Percentiles rank a stretch among this genome's conserved stretches.
Conservation (phyloP, 2,797 vertebrate genomes). For the Chrosomus eos region DNA sequence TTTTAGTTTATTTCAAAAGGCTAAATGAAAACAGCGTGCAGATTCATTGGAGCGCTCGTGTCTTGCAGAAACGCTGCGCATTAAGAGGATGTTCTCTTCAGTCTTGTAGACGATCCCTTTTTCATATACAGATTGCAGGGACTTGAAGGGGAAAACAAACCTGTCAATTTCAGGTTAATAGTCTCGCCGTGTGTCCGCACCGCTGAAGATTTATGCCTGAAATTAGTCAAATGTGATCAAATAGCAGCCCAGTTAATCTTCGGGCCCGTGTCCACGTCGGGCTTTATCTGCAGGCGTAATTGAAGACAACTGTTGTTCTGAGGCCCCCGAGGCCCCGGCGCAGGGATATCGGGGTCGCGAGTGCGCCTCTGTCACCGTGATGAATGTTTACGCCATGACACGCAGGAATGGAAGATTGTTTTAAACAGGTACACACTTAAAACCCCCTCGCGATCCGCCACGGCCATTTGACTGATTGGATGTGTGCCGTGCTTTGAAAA, state of each 20-base stretch:
- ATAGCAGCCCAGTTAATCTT: slow-evolving; percentile 86
- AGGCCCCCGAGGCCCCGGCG: slow-evolving; percentile 78
- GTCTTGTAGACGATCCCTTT: too few relatives aligned
- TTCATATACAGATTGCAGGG: slow-evolving; percentile 7
- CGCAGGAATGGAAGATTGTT: slow-evolving; percentile 73
- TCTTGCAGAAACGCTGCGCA: neutral
- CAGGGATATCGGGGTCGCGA: slow-evolving; percentile 76
- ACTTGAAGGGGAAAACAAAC: slow-evolving; percentile 50
- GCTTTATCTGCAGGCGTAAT: slow-evolving; percentile 84
- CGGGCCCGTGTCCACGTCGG: slow-evolving; percentile 80
- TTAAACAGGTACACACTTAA: slow-evolving; percentile 80
- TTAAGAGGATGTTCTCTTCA: neutral
- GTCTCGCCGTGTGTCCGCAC: slow-evolving; percentile 72
- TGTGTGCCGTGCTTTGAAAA: slow-evolving; percentile 64
- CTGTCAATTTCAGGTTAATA: slow-evolving; percentile 77
- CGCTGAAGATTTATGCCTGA: slow-evolving; percentile 88
- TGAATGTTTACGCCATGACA: slow-evolving; percentile 75
- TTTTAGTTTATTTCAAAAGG: slow-evolving; percentile 50
- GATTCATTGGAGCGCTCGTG: slow-evolving; percentile 2
- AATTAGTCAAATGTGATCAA: slow-evolving; percentile 94
- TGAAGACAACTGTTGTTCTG: slow-evolving; percentile 84
- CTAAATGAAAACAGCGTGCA: slow-evolving; percentile 33
- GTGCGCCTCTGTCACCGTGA: slow-evolving; percentile 77
- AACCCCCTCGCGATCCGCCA: slow-evolving; percentile 51
- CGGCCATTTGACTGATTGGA: slow-evolving; percentile 66